phyloP scores from a whole-genome alignment of 2,113 vertebrate species.

The Bostrychus sinensis region DNA sequence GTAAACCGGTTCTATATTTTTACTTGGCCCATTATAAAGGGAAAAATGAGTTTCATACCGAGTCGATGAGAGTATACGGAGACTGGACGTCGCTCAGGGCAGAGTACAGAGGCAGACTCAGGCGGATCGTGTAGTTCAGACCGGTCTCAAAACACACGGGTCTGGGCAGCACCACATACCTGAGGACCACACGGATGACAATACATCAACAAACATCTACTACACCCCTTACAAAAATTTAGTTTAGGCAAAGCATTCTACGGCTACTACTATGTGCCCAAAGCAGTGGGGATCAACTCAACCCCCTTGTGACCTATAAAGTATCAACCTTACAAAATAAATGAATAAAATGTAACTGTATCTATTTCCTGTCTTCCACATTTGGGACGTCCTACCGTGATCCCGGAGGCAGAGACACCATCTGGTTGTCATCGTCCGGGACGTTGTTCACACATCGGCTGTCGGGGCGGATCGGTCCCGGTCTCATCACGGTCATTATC shows the following conservation, averaged over 20 bases:
- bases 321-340: too few species aligned
- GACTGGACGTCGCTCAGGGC: slow-evolving; percentile 82
- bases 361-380: too few species aligned
- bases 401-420: slow-evolving; percentile 88
- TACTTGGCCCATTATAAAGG: too few species aligned
- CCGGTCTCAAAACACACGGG: slow-evolving; percentile 92
- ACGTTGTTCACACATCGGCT: slow-evolving; percentile 94
- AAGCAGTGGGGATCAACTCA: too few species aligned
- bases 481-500: slow-evolving; percentile 86
- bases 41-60: slow-evolving; percentile 79
- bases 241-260: too few species aligned
- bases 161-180: slow-evolving; percentile 86
- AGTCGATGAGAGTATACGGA: slow-evolving; percentile 94
- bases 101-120: slow-evolving; percentile 90
- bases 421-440: slow-evolving; percentile 93
- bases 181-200: slow-evolving; percentile 54
- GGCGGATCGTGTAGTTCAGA: slow-evolving; percentile 90
- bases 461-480: slow-evolving; percentile 85
- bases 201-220: too few species aligned
- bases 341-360: too few species aligned
- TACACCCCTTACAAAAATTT: too few species aligned
- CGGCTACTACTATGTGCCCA: too few species aligned
- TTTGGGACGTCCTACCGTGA: slow-evolving; percentile 79
- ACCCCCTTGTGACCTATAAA: too few species aligned
- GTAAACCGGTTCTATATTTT: too few species aligned